Conservation (phyloP, 2,888 invertebrate genomes). For the Agrotis ipsilon region DNA sequence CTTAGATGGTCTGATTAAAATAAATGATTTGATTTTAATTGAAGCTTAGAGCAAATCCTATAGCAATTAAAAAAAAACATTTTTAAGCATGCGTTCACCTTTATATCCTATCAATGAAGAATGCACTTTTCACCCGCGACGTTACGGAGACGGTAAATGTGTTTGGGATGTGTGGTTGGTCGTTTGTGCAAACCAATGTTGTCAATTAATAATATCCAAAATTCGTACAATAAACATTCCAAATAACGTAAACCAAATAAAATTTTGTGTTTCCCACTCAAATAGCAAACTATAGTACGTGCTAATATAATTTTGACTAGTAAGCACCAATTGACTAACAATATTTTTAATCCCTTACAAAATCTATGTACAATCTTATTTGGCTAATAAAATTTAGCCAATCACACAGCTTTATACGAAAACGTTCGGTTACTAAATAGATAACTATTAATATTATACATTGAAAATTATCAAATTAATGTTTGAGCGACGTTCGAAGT, state of each 20-base stretch:
- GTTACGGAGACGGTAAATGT: too few species aligned
- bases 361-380: slow-evolving; percentile 76
- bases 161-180: too few species aligned
- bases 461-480: slow-evolving; percentile 56
- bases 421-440: slow-evolving; percentile 62
- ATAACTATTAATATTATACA: slow-evolving; percentile 61
- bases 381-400: slow-evolving; percentile 88
- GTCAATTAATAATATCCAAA: slow-evolving; percentile 15
- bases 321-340: slow-evolving; percentile 90
- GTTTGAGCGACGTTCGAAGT: slow-evolving; percentile 60
- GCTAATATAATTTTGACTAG: slow-evolving; percentile 91
- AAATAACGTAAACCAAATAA: slow-evolving; percentile 26
- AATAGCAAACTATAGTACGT: slow-evolving; percentile 75
- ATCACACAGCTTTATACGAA: slow-evolving; percentile 72
- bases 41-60: too few species aligned
- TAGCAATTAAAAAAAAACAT: too few species aligned
- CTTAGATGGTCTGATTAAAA: too few species aligned
- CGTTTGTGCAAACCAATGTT: too few species aligned
- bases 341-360: slow-evolving; percentile 74
- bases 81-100: background rate
- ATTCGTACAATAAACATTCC: slow-evolving; percentile 10
- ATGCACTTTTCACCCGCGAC: slow-evolving; percentile 18
- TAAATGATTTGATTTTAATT: too few species aligned
- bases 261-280: slow-evolving; percentile 58
- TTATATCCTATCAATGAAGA: slow-evolving; percentile 16